Evolutionary conservation across 2,797 vertebrate genomes (phyloP), one percentile per base, ranked within the genome.

Genomic region (Pyrocephalus nanus): DNA sequence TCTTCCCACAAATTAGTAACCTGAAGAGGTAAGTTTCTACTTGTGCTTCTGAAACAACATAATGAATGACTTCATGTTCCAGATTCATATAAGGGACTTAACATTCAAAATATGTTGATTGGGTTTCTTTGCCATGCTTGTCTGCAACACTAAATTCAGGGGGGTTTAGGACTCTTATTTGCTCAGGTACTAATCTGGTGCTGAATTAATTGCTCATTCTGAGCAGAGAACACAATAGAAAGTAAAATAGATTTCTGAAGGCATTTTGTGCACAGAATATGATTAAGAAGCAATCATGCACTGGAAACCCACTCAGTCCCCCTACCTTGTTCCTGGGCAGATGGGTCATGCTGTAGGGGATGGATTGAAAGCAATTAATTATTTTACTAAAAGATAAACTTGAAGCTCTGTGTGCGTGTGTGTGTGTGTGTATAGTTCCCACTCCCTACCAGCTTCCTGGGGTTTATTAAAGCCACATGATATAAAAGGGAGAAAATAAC

Each of bases 231-330:
- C 30, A 79, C 15, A 83, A n/a, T 34, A 34, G 12, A 62, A 76
- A 75, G n/a, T 40, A 74, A 88, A 95, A 72, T 32, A 77, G 47
- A 70, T 88, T 90, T 88, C 71, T 91, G 74, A 94, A 93, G 51
- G 40, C 43, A 70, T 90, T 93, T 84, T 73, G 30, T 89, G 55
- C 60, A 72, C 43, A 48, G 55, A 66, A 76, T 73, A 50, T 53
- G 38, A 85, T 73, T 76, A 84, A 90, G 60, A 88, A 72, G 36
- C 58, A 86, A 58, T 83, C 61, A 92, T 45, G 20, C 58, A n/a
- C 48, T 78, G 79, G 30, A 90, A 90, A 88, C 20, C 7, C 43
- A 27, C n/a, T 77, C 42, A 61, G 19, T 45, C 27, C 26, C 32
- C 14, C 36, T 65, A 45, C 61, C 62, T 65, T 60, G 34, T 65